Percentiles rank a stretch among this genome's conserved stretches.
Conservation (phyloP, 2,113 vertebrate genomes). For the Otis tarda region DNA sequence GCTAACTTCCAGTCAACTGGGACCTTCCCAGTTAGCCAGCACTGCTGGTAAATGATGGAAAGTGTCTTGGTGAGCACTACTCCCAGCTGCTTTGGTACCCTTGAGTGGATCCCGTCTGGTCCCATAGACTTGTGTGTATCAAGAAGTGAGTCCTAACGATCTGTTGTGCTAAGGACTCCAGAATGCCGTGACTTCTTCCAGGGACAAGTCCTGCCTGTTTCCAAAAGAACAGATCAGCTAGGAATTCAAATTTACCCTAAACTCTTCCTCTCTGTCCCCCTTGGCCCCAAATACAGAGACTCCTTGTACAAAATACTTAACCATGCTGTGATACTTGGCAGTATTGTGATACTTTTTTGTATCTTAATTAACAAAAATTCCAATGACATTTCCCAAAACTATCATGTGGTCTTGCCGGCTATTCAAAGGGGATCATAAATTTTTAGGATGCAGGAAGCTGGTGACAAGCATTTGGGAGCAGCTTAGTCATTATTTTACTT, state of each 20-base stretch:
- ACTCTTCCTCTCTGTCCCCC: fast-evolving
- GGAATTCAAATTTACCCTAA: neutral
- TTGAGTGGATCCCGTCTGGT: too few relatives aligned
- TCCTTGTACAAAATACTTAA: neutral
- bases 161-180: neutral
- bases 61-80: too few relatives aligned
- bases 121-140: too few relatives aligned
- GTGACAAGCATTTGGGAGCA: neutral
- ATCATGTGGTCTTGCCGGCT: neutral
- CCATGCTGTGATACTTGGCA: neutral
- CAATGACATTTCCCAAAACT: neutral
- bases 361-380: neutral
- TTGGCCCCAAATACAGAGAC: fast-evolving
- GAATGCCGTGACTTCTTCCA: neutral
- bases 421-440: neutral
- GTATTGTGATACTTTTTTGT: too few relatives aligned
- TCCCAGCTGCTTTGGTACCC: too few relatives aligned
- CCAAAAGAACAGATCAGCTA: neutral
- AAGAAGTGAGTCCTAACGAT: neutral
- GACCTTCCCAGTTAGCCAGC: too few relatives aligned
- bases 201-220: neutral
- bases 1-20: too few relatives aligned
- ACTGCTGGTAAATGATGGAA: too few relatives aligned
- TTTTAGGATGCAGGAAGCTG: neutral
- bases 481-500: neutral